These are phyloP conservation scores for Potorous gilbertii DNA, from an alignment of 2,797 vertebrate genomes.

Conservation along the genomic window DNA sequence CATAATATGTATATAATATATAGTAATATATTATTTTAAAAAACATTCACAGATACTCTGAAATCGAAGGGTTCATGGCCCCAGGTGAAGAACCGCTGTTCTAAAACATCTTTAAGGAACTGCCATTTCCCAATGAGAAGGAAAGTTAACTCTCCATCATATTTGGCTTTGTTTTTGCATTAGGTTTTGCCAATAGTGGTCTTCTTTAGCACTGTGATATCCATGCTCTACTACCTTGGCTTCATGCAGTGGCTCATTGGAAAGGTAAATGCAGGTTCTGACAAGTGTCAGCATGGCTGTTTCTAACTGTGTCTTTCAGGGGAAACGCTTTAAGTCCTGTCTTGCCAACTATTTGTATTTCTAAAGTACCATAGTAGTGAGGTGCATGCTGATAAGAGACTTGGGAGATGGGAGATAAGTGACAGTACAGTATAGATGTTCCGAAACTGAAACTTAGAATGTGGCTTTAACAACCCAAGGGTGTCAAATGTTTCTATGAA, in stretches of 20 bases:
- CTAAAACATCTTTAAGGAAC: background rate
- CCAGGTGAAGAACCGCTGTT: background rate
- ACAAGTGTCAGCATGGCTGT: background rate
- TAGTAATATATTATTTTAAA: background rate
- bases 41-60: background rate
- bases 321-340: background rate
- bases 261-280: constrained; percentile 85
- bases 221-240: constrained; percentile 89
- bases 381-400: background rate
- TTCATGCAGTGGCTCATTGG: constrained; percentile 91
- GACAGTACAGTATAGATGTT: background rate
- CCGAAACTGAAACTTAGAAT: background rate
- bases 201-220: constrained; percentile 91
- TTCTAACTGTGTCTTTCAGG: background rate
- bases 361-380: background rate
- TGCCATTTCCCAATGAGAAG: background rate
- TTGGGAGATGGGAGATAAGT: background rate
- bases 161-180: constrained; percentile 54
- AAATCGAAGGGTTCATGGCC: background rate
- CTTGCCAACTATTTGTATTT: constrained; percentile 14
- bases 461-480: background rate
- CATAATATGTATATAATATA: too few relatives aligned
- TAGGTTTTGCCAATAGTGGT: constrained; percentile 91
- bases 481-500: background rate
- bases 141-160: accelerated